Evolutionary conservation across 2,888 invertebrate species (phyloP), one percentile per base, ranked within the genome.

Genomic region (Augochlorella aurata): DNA sequence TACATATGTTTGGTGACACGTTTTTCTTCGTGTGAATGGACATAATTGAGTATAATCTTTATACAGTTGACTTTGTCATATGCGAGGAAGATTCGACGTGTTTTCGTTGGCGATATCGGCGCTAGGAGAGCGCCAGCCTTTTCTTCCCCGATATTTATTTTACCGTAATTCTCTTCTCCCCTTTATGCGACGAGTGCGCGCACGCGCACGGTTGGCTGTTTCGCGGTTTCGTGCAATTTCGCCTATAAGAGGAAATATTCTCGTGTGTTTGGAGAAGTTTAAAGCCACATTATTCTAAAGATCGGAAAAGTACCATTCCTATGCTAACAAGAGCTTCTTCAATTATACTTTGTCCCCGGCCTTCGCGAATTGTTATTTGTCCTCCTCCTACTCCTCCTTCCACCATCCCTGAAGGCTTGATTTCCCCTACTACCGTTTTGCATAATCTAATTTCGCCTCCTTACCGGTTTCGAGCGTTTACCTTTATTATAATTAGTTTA

Each of bases 261-360:
- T 61, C 16, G 21, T 24, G 79, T 81, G 81, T 84, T 84, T 82
- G 77, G 79, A 77, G 79, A 86, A 87, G 74, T 82, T 86, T 87
- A 87, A 83, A 86, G 81, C 84, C 78, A 79, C 79, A 84, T 77
- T 73, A 84, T 82, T 79, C 77, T 29, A 75, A 73, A 80, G 80
- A 88, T 87, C 79, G 87, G 81, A 77, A 86, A 88, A 84, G 78
- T 86, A 77, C 84, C 84, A 82, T 87, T 87, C 86, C 88, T 88
- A 87, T 87, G 87, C 88, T 87, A 87, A 87, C 84, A 84, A 78
- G 84, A 84, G 82, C 78, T 77, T 77, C 87, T 83, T 85, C 88
- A 79, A 87, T 88, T 87, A 86, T 78, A 82, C 82, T 86, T 80
- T 77, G 77, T 83, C 83, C 71, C 65, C 79, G 85, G 74, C 72